These are phyloP conservation scores for Dicentrarchus labrax DNA, from an alignment of 2,113 vertebrate species.

Conservation along the genomic window DNA sequence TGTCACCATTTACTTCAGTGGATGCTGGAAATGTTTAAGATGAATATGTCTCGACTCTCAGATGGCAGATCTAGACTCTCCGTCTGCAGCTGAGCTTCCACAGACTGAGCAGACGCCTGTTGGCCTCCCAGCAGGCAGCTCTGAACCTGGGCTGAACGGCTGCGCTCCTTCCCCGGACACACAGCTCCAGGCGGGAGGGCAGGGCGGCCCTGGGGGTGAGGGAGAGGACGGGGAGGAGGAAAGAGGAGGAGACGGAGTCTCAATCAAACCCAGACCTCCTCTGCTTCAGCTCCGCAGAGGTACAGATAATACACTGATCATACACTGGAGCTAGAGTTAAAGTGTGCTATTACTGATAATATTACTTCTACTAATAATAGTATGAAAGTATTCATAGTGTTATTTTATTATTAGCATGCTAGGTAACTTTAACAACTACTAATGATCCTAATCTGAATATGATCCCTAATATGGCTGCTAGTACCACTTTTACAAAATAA, in stretches of 20 bases:
- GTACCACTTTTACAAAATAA: no score
- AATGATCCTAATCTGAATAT: no score
- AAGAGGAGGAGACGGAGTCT: not conserved
- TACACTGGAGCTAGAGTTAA: not conserved
- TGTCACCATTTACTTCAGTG: not conserved
- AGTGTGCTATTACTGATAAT: not conserved
- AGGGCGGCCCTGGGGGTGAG: not conserved
- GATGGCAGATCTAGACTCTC: constrained; percentile 44
- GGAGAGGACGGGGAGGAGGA: not conserved
- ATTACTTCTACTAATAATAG: not conserved
- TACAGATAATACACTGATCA: not conserved
- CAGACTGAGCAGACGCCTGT: rapidly evolving
- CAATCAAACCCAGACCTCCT: constrained; percentile 3
- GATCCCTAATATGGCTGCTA: no score
- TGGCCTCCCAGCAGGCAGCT: constrained; percentile 4
- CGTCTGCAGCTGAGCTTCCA: not conserved
- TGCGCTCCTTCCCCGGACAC: not conserved
- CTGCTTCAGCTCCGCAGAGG: constrained; percentile 39
- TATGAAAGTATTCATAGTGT: no score
- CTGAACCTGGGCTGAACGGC: constrained; percentile 6
- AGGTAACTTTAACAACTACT: no score
- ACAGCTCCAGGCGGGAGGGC: constrained; percentile 24
- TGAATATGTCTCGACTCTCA: not conserved
- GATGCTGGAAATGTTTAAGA: not conserved
- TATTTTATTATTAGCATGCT: no score